These are phyloP conservation scores for Platyrinchus mystaceus DNA, from an alignment of 2,797 vertebrate genomes.

Conservation along the genomic window DNA sequence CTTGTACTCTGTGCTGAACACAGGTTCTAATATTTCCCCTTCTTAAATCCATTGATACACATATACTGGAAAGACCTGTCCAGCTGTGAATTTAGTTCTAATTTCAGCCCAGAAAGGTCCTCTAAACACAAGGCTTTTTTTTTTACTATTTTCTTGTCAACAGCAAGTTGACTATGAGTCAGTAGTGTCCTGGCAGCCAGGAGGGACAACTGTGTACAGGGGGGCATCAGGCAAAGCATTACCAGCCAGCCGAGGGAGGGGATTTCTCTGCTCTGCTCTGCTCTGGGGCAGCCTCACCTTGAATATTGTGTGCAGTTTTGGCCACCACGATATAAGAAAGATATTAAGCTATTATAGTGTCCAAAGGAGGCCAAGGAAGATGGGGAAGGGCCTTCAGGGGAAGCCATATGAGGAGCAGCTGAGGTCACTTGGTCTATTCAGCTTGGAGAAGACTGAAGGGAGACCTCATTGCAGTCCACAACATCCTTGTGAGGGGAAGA, in stretches of 20 bases:
- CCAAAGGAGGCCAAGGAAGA: background rate
- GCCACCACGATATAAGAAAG: background rate
- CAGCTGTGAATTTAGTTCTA: background rate
- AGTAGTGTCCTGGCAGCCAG: background rate
- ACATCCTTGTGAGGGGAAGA: background rate
- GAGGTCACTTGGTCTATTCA: background rate
- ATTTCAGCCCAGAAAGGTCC: background rate
- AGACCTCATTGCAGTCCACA: background rate
- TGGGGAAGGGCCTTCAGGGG: background rate
- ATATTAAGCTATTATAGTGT: background rate
- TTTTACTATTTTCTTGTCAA: background rate
- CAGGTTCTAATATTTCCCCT: background rate
- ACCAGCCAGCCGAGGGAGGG: fast-evolving
- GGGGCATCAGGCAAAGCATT: background rate
- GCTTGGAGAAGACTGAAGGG: background rate
- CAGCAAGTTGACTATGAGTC: background rate
- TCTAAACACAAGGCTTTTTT: background rate
- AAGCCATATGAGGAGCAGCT: background rate
- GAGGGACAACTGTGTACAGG: background rate
- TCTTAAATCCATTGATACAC: background rate
- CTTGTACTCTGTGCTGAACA: background rate
- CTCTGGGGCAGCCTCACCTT: background rate
- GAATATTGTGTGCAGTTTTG: background rate
- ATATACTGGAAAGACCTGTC: background rate
- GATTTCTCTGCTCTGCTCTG: background rate